Conservation (phyloP, 2,797 vertebrate genomes). For the Melopsittacus undulatus region DNA sequence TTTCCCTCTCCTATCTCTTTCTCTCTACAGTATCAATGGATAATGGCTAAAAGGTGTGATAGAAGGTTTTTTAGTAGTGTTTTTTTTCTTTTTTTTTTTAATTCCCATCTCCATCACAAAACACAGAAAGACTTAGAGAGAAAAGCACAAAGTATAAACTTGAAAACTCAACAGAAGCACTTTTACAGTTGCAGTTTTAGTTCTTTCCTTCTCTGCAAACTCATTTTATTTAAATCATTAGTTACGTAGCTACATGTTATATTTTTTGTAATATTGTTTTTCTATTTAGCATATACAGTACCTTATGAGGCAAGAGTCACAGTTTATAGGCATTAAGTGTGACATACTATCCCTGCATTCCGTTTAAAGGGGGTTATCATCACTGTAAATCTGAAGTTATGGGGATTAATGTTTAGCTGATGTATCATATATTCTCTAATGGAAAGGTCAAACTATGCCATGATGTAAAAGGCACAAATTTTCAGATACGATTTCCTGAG, state of each 20-base stretch:
- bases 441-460: not conserved
- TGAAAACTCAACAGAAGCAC: not conserved
- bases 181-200: not conserved
- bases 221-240: not conserved
- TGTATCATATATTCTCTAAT: not conserved
- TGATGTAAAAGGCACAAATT: not conserved
- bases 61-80: fast-evolving
- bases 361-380: not conserved
- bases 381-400: not conserved
- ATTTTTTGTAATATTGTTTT: not conserved
- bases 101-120: not conserved
- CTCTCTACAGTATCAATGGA: not conserved
- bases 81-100: not conserved
- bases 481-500: not conserved
- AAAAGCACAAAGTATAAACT: not conserved
- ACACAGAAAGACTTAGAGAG: not conserved
- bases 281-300: not conserved
- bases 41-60: not conserved
- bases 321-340: not conserved
- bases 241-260: not conserved
- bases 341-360: not conserved
- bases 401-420: not conserved
- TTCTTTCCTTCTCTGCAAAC: not conserved
- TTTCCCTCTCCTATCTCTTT: not conserved
- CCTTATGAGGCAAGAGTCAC: not conserved